phyloP scores from a whole-genome alignment of 30 jellyfish, hydroid and myxozoan genomes.

The Aurelia sp. region DNA sequence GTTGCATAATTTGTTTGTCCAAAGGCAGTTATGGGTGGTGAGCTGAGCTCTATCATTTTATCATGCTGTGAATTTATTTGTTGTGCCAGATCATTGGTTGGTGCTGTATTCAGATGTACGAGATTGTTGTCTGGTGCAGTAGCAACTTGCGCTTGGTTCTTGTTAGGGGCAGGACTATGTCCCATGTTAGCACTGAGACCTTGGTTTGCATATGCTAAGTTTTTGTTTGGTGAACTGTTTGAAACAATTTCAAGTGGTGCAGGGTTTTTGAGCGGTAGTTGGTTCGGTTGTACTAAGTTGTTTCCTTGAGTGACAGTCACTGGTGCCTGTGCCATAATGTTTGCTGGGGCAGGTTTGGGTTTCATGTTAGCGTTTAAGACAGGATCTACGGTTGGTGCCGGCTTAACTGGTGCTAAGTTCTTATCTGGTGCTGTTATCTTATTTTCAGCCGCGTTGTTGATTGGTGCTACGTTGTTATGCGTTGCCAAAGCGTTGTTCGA shows the following conservation, averaged over 20 bases:
- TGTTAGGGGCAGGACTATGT: conserved; percentile 5
- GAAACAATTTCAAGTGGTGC: neutral
- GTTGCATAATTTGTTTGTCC: conserved; percentile 42
- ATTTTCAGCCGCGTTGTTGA: too few species aligned
- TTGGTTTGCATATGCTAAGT: neutral
- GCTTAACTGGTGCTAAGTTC: too few species aligned
- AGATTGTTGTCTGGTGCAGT: conserved; percentile 27
- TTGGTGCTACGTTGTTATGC: too few species aligned
- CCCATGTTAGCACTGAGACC: neutral
- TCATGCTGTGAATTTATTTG: conserved; percentile 14
- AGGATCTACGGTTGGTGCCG: neutral
- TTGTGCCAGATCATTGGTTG: neutral
- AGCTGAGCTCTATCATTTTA: conserved; percentile 51
- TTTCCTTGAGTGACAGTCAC: neutral
- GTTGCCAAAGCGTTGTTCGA: too few species aligned
- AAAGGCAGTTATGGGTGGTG: conserved; percentile 28
- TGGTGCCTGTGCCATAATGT: neutral
- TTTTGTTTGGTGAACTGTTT: neutral
- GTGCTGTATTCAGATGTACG: conserved; percentile 34
- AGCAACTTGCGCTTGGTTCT: neutral
- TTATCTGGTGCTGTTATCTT: too few species aligned
- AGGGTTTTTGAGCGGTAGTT: neutral
- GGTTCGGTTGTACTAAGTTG: neutral
- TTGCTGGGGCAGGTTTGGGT: neutral
- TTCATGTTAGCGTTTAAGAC: neutral